Evolutionary conservation across 2,888 invertebrate species (phyloP).

Genomic region (Hydropsyche betteni): DNA sequence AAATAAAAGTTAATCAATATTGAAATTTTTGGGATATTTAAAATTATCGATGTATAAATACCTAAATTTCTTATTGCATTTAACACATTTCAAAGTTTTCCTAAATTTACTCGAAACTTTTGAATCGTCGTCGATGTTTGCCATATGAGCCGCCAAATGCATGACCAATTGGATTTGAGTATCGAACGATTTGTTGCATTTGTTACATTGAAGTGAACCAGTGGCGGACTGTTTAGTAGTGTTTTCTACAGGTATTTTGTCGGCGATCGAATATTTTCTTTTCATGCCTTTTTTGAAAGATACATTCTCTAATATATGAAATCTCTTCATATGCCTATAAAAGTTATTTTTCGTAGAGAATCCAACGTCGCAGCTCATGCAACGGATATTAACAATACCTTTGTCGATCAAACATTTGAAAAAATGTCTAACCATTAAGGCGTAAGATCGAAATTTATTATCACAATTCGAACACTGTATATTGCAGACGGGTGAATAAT

Average conservation of each 20-base stretch:
- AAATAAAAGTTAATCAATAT: background rate
- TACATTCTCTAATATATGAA: background rate
- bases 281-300: conserved; percentile 46
- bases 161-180: conserved; percentile 60
- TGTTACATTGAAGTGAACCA: conserved; percentile 57
- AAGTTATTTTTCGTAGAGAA: conserved; percentile 42
- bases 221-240: background rate
- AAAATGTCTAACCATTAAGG: conserved; percentile 46
- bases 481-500: background rate
- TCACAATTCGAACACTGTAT: conserved; percentile 50
- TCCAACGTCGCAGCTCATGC: conserved; percentile 45
- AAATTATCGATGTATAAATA: conserved; percentile 9
- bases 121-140: conserved; percentile 57
- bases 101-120: conserved; percentile 40
- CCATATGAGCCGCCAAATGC: conserved; percentile 62
- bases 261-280: conserved; percentile 56
- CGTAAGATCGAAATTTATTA: conserved; percentile 40
- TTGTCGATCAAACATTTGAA: conserved; percentile 41
- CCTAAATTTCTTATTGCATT: conserved; percentile 50
- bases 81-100: conserved; percentile 27
- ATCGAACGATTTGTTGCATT: conserved; percentile 59
- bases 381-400: conserved; percentile 41
- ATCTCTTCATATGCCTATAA: conserved; percentile 44
- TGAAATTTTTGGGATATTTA: too few relatives aligned
- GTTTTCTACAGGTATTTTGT: background rate